Percentiles rank a stretch among this genome's conserved stretches.
These are phyloP conservation scores for Eclectus roratus DNA, from an alignment of 2,113 vertebrate species.

Conservation along the genomic window DNA sequence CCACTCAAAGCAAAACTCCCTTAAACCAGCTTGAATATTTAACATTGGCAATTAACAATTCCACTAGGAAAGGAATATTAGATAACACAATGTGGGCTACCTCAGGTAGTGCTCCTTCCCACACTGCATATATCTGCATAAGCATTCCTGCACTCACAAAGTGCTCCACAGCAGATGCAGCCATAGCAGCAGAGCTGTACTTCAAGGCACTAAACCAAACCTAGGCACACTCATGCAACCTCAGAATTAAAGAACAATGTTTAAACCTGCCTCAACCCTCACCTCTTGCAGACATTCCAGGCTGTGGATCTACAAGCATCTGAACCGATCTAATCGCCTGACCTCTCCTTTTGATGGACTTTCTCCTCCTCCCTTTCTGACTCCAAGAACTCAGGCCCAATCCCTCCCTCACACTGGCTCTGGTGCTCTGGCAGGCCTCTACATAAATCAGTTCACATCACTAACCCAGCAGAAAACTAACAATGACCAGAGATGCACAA, in stretches of 20 bases:
- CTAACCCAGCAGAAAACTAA: not conserved
- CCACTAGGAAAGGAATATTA: not conserved
- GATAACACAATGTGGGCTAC: fast-evolving
- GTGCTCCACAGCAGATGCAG: not conserved
- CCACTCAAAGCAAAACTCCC: not conserved
- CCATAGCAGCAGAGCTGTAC: not conserved
- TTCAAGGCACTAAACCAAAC: not conserved
- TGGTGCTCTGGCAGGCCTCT: not conserved
- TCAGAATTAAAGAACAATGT: not conserved
- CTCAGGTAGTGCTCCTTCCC: not conserved
- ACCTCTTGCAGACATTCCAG: not conserved
- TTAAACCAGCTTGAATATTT: not conserved
- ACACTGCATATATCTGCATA: fast-evolving
- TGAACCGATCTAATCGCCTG: not conserved
- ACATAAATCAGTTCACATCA: not conserved
- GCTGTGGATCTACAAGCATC: not conserved
- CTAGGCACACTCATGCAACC: not conserved
- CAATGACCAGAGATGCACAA: not conserved
- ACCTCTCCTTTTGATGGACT: not conserved
- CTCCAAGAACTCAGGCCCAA: not conserved
- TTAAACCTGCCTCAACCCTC: not conserved
- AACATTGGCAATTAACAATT: not conserved
- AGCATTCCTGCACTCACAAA: not conserved
- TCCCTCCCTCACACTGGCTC: not conserved
- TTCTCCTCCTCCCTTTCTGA: not conserved